A percentile compares a stretch with the other conserved stretches of the same genome.
Evolutionary conservation across 2,888 invertebrate genomes (phyloP).

Genomic region (Thera obeliscata): DNA sequence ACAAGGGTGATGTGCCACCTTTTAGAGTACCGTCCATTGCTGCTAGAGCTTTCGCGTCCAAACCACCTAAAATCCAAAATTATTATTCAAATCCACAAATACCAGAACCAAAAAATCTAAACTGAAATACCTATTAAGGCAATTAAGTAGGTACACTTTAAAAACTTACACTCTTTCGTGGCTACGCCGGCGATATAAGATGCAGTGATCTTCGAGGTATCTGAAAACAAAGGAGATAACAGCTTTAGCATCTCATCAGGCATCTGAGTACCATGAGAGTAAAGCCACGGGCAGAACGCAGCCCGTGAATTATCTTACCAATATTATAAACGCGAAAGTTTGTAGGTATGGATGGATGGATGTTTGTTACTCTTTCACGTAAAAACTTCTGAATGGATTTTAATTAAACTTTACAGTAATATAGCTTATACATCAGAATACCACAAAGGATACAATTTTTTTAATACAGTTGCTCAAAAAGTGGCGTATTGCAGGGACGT

Average conservation of each 20-base stretch:
- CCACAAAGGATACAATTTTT: too few species aligned
- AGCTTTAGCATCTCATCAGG: too few species aligned
- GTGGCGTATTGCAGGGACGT: too few species aligned
- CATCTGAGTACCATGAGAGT: background rate
- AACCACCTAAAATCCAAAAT: constrained; percentile 50
- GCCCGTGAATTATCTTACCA: too few species aligned
- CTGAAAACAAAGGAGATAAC: constrained; percentile 45
- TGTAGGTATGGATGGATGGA: too few species aligned
- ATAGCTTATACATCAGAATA: too few species aligned
- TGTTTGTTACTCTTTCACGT: too few species aligned
- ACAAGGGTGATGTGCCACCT: background rate
- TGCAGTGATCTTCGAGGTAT: constrained; percentile 50
- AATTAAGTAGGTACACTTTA: background rate
- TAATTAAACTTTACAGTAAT: too few species aligned
- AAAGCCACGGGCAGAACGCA: background rate
- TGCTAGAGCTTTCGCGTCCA: constrained; percentile 52
- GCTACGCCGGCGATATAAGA: constrained; percentile 59
- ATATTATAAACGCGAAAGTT: too few species aligned
- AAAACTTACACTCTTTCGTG: constrained; percentile 58
- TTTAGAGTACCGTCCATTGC: constrained; percentile 36
- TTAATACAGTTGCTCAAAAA: too few species aligned
- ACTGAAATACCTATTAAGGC: too few species aligned
- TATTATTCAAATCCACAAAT: background rate
- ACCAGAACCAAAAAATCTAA: background rate
- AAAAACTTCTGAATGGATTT: too few species aligned